These are phyloP conservation scores for Coregonus clupeaformis DNA, from an alignment of 2,113 vertebrate genomes.

Conservation along the genomic window DNA sequence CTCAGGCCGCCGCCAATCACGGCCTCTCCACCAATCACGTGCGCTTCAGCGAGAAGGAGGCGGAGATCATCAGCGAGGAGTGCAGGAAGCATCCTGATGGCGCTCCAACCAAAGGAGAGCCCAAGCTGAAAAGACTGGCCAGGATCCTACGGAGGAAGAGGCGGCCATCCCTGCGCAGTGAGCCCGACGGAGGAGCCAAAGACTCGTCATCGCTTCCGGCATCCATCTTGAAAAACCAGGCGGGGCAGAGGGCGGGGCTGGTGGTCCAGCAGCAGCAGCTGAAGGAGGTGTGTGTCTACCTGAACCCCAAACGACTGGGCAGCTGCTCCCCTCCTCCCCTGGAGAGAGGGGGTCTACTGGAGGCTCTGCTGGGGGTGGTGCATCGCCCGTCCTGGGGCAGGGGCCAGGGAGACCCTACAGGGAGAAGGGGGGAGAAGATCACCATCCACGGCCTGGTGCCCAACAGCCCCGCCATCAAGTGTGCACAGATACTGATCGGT, in stretches of 20 bases:
- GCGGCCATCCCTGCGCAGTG: constrained; percentile 60
- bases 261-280: constrained; percentile 63
- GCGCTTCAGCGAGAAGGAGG: constrained; percentile 88
- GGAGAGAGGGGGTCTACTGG: constrained; percentile 78
- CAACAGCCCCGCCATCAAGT: constrained; percentile 86
- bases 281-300: constrained; percentile 86
- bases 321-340: constrained; percentile 55
- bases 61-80: constrained; percentile 83
- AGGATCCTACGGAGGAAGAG: constrained; percentile 81
- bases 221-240: constrained; percentile 88
- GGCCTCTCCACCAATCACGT: constrained; percentile 82
- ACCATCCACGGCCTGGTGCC: constrained; percentile 86
- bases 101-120: constrained; percentile 67
- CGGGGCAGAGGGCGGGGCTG: constrained; percentile 67
- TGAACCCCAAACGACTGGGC: constrained; percentile 86
- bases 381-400: constrained; percentile 80
- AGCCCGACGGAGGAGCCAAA: constrained; percentile 39
- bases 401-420: constrained; percentile 54
- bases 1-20: constrained; percentile 66
- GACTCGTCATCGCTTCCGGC: constrained; percentile 67
- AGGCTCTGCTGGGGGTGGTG: constrained; percentile 87
- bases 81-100: constrained; percentile 54
- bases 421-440: constrained; percentile 75
- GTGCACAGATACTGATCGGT: constrained; percentile 89
- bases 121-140: constrained; percentile 80